phyloP scores from a whole-genome alignment of 2,113 vertebrate species.

The Brachirus orientalis region DNA sequence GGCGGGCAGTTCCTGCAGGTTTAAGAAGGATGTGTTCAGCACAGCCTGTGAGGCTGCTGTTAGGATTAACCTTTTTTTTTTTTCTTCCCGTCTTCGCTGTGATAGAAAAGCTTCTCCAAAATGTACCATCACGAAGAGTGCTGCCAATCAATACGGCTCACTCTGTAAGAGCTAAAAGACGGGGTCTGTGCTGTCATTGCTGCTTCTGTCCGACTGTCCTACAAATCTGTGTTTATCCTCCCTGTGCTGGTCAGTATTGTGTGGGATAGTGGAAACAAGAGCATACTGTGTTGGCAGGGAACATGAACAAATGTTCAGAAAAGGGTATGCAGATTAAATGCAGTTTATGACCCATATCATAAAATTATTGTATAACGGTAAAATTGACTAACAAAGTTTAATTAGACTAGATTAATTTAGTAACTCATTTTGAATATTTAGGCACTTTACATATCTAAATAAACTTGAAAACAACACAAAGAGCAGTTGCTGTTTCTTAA shows the following conservation, averaged over 20 bases:
- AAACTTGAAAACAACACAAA: no score
- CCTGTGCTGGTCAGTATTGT: slow-evolving; percentile 21
- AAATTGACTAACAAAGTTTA: no score
- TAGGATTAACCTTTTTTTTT: slow-evolving; percentile 66
- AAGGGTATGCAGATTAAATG: not conserved
- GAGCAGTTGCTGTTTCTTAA: no score
- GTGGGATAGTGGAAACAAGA: slow-evolving; percentile 19
- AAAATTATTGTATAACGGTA: not conserved
- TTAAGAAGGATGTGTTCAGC: slow-evolving; percentile 72
- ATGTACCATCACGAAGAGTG: slow-evolving; percentile 56
- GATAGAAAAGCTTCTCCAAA: slow-evolving; percentile 72
- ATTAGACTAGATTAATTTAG: no score
- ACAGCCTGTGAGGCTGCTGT: slow-evolving; percentile 70
- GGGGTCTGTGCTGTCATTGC: slow-evolving; percentile 41
- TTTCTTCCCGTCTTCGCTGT: slow-evolving; percentile 41
- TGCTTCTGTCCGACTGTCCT: slow-evolving; percentile 33
- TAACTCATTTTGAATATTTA: no score
- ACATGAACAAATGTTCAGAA: not conserved
- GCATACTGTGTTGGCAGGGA: not conserved
- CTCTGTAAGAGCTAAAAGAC: slow-evolving; percentile 54
- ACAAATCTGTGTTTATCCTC: slow-evolving; percentile 47
- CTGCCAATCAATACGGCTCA: slow-evolving; percentile 74
- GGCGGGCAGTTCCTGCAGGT: slow-evolving; percentile 57
- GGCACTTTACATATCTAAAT: no score
- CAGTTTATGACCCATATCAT: not conserved